Evolutionary conservation across 64 coral and sea anemone species (phyloP).

Genomic region (Pachyseris speciosa): DNA sequence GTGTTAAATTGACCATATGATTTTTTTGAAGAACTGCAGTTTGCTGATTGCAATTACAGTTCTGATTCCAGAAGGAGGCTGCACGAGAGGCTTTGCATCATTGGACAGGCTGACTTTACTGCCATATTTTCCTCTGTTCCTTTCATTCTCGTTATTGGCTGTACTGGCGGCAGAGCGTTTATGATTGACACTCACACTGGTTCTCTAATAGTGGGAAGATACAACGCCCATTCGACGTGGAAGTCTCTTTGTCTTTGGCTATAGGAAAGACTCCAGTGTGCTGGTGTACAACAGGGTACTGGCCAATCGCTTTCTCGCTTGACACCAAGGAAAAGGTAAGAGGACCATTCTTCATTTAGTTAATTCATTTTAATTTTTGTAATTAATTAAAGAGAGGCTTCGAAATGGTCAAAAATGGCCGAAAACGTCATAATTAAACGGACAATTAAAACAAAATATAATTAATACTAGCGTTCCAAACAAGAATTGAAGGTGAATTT

Average conservation of each 20-base stretch:
- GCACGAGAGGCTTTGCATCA: not conserved
- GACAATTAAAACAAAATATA: not conserved
- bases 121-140: not conserved
- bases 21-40: not conserved
- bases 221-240: not conserved
- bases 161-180: not conserved
- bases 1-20: not conserved
- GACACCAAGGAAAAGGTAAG: not conserved
- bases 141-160: not conserved
- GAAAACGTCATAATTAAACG: not conserved
- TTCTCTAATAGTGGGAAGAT: not conserved
- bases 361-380: not conserved
- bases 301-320: not conserved
- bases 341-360: not conserved
- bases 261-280: not conserved
- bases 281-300: not conserved
- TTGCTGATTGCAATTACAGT: not conserved
- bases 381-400: not conserved
- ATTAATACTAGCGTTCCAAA: not conserved
- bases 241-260: not conserved
- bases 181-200: not conserved
- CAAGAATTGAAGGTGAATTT: not conserved
- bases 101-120: not conserved
- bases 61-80: not conserved
- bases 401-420: not conserved